Percentiles rank a stretch among this genome's conserved stretches.
These are phyloP conservation scores for Coelopa pilipes DNA, from an alignment of 2,888 invertebrate genomes.

Conservation along the genomic window DNA sequence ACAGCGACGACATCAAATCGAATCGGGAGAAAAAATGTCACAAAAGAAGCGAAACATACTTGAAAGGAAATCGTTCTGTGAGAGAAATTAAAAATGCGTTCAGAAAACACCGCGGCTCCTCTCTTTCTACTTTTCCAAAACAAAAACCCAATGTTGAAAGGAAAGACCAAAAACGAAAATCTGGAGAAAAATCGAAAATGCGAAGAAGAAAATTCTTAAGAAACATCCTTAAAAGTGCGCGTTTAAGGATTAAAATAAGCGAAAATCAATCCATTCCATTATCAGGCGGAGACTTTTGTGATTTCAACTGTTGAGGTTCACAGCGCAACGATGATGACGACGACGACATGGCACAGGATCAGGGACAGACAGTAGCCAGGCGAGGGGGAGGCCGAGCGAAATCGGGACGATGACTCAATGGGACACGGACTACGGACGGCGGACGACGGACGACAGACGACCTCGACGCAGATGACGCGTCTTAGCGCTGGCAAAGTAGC, in stretches of 20 bases:
- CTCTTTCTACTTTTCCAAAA: too few species aligned
- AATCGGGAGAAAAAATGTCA: not conserved
- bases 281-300: constrained; percentile 46
- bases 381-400: too few species aligned
- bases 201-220: constrained; percentile 36
- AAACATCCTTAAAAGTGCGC: constrained; percentile 52
- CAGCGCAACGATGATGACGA: constrained; percentile 48
- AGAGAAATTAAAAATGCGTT: constrained; percentile 10
- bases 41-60: constrained; percentile 3
- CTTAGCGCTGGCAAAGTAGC: constrained; percentile 60
- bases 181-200: not conserved
- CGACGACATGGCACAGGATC: not conserved
- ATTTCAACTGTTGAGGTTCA: constrained; percentile 64
- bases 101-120: not conserved
- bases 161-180: not conserved
- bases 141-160: not conserved
- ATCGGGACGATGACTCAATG: too few species aligned
- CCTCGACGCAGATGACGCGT: constrained; percentile 46
- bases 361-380: too few species aligned
- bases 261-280: constrained; percentile 43
- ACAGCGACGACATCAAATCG: not conserved
- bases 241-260: constrained; percentile 51
- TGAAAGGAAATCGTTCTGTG: not conserved
- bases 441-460: constrained; percentile 3
- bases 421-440: too few species aligned